phyloP scores from a whole-genome alignment of 2,888 invertebrate genomes.

The Trilocha varians region DNA sequence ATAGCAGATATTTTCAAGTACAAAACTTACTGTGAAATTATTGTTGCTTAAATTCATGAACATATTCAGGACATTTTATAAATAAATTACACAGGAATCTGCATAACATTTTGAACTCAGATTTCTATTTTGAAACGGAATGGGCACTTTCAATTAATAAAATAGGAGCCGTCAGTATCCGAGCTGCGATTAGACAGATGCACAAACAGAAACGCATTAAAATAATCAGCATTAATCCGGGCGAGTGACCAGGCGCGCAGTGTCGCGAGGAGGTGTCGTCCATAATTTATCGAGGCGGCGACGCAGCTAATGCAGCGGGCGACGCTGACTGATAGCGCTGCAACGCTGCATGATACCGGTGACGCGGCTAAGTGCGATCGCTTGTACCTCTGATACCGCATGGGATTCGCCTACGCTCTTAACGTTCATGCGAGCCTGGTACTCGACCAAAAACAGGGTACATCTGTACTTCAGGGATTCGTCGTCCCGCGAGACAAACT shows the following conservation, averaged over 20 bases:
- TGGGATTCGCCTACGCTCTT: slow-evolving; percentile 6
- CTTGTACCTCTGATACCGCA: slow-evolving; percentile 57
- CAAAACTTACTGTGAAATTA: no score
- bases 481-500: not conserved
- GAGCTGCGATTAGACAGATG: not conserved
- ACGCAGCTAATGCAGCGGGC: slow-evolving; percentile 64
- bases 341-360: slow-evolving; percentile 60
- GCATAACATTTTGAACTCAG: not conserved
- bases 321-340: slow-evolving; percentile 66
- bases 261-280: slow-evolving; percentile 40
- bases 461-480: slow-evolving; percentile 13
- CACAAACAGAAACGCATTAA: slow-evolving; percentile 6
- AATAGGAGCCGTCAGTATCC: not conserved
- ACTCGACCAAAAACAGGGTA: slow-evolving; percentile 7
- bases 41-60: no score
- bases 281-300: slow-evolving; percentile 62
- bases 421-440: slow-evolving; percentile 4
- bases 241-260: slow-evolving; percentile 48
- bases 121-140: not conserved
- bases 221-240: slow-evolving; percentile 29
- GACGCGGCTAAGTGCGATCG: slow-evolving; percentile 68
- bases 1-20: no score
- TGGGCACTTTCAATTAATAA: slow-evolving; percentile 3
- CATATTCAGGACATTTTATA: no score
- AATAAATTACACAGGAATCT: no score